phyloP scores from a whole-genome alignment of 2,113 vertebrate genomes.

The Hemicordylus capensis region DNA sequence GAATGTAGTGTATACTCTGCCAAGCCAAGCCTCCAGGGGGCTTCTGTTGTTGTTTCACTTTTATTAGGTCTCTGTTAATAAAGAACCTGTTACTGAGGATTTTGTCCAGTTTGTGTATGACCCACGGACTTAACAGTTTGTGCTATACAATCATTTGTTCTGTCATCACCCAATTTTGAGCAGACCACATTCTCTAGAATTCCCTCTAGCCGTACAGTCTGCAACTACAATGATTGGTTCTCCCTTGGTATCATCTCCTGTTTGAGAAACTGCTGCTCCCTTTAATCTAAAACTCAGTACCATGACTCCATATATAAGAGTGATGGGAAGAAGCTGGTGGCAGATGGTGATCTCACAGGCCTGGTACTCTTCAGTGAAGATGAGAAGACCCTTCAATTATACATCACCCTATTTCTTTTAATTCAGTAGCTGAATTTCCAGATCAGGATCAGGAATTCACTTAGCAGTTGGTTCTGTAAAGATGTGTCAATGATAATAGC shows the following conservation, averaged over 20 bases:
- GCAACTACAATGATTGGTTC: not conserved
- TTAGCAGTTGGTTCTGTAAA: not conserved
- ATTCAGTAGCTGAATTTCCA: not conserved
- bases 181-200: not conserved
- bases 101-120: too few species aligned
- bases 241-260: not conserved
- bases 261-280: not conserved
- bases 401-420: not conserved
- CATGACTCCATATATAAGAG: not conserved
- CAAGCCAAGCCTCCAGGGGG: too few species aligned
- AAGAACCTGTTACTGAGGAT: too few species aligned
- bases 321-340: not conserved
- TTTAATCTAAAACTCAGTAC: not conserved
- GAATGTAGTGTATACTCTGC: too few species aligned
- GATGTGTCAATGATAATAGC: not conserved
- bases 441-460: not conserved
- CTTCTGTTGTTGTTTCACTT: too few species aligned
- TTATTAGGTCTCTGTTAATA: too few species aligned
- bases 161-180: not conserved
- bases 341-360: not conserved
- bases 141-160: not conserved
- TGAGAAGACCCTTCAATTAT: not conserved
- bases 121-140: too few species aligned
- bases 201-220: not conserved
- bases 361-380: not conserved